Base-by-base conservation (phyloP, 64 coral and sea anemone genomes). In the Porites australiensis region DNA sequence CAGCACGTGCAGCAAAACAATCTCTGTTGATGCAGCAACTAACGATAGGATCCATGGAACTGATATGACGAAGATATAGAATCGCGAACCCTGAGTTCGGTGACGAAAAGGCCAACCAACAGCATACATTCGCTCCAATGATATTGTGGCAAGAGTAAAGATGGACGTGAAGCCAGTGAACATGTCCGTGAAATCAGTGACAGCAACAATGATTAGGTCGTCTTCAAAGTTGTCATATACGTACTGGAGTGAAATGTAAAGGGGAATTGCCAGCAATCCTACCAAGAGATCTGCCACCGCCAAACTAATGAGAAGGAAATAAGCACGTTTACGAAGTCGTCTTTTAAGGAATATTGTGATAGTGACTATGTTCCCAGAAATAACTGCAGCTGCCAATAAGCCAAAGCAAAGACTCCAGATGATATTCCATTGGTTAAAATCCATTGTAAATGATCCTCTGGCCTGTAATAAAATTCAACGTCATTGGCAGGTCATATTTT, bases 41-140 rank as follows among this genome's bases (percentile, higher is more conserved):
- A 55, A 55, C 27, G 45, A 44, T 10, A 50, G 13, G 73, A 75
- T 75, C 73, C 73, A 75, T 50, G 73, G 73, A 6, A 75, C 50
- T 6, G 6, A 4, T 15, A 75, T 75, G 48, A 46, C 73, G 27
- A 47, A 75, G 1, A 75, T 49, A 15, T 75, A 75, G 19, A 48
- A 15, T 7, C 47, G 43, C 0, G 6, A 75, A 46, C 18, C 50
- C 4, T 49, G 4, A 13, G 44, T 48, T 75, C 73, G 45, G 45
- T 75, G 45, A 18, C 73, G 73, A 75, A 75, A 19, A 75, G 73
- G 73, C 73, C 73, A 75, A 75, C 73, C 73, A 4, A 75, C 18
- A 15, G 73, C 73, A 13, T 50, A 75, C 73, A 75, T 75, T 75
- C 73, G 45, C 44, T 75, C 73, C 46, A 75, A 75, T 44, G 73